These are phyloP conservation scores for Dicycla oo DNA, from an alignment of 2,888 invertebrate species.

Conservation along the genomic window DNA sequence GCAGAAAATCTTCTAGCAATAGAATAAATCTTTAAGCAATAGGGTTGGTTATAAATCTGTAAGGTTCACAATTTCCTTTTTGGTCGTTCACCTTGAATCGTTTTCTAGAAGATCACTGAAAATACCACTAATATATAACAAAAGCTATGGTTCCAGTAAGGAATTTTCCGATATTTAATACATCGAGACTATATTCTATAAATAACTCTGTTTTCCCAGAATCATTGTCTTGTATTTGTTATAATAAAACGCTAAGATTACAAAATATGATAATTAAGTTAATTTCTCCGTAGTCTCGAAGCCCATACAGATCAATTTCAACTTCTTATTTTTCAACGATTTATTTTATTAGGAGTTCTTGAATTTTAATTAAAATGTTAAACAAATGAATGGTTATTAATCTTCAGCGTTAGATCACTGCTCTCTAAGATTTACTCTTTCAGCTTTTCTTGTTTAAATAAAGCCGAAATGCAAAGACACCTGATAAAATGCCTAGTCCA, in stretches of 20 bases:
- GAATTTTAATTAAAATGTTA: constrained; percentile 53
- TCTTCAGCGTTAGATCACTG: constrained; percentile 28
- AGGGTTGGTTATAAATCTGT: neutral
- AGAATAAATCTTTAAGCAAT: neutral
- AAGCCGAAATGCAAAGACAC: constrained; percentile 14
- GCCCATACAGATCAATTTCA: neutral
- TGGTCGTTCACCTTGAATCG: neutral
- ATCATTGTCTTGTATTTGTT: neutral
- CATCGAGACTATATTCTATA: neutral
- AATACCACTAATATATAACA: neutral
- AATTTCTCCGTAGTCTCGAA: neutral
- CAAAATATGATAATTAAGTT: constrained; percentile 1
- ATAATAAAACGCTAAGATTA: neutral
- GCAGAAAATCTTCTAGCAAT: too few relatives aligned
- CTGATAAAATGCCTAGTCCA: neutral
- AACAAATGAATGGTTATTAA: constrained; percentile 53
- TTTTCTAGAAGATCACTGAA: neutral
- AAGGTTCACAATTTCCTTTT: neutral
- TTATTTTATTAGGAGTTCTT: constrained; percentile 9
- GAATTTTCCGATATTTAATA: neutral
- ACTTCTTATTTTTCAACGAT: constrained; percentile 1
- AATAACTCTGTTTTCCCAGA: neutral
- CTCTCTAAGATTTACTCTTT: constrained; percentile 20
- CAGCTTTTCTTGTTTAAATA: constrained; percentile 13
- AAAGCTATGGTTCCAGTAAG: too few relatives aligned